Evolutionary conservation across 2,888 invertebrate species (phyloP).

Genomic region (Sarcophaga carnaria): DNA sequence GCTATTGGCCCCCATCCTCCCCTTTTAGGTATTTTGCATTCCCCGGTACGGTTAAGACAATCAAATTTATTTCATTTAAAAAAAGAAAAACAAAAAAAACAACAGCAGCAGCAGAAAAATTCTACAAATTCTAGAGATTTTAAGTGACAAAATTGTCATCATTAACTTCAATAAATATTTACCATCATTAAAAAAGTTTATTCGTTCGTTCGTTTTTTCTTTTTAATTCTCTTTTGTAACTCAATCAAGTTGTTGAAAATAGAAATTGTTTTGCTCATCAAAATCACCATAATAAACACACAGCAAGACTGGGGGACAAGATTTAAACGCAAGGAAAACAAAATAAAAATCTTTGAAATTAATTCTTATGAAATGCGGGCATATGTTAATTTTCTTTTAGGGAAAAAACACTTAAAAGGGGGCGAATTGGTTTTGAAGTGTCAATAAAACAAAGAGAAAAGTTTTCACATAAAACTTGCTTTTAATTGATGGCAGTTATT

Average conservation of each 20-base stretch:
- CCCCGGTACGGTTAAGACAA: not conserved
- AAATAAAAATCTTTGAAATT: constrained; percentile 11
- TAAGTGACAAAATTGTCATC: constrained; percentile 37
- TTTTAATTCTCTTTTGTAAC: constrained; percentile 15
- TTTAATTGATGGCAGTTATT: constrained; percentile 5
- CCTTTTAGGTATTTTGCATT: not conserved
- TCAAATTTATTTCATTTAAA: constrained; percentile 26
- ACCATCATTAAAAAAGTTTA: constrained; percentile 62
- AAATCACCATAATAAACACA: constrained; percentile 27
- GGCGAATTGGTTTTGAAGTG: not conserved
- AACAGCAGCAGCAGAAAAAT: not conserved
- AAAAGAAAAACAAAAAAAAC: constrained; percentile 22
- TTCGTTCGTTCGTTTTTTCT: not conserved
- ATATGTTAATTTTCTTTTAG: constrained; percentile 14
- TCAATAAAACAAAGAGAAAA: constrained; percentile 21
- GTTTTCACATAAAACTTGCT: not conserved
- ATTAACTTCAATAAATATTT: constrained; percentile 63
- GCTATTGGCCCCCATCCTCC: not conserved
- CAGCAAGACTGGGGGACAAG: not conserved
- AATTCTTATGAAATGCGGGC: constrained; percentile 45
- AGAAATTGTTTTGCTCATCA: not conserved
- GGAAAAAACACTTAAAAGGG: not conserved
- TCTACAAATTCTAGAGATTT: not conserved
- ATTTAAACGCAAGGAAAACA: not conserved
- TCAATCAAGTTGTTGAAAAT: constrained; percentile 39